Base-by-base conservation (phyloP, 2,888 invertebrate genomes). In the Trichopoda pennipes region DNA sequence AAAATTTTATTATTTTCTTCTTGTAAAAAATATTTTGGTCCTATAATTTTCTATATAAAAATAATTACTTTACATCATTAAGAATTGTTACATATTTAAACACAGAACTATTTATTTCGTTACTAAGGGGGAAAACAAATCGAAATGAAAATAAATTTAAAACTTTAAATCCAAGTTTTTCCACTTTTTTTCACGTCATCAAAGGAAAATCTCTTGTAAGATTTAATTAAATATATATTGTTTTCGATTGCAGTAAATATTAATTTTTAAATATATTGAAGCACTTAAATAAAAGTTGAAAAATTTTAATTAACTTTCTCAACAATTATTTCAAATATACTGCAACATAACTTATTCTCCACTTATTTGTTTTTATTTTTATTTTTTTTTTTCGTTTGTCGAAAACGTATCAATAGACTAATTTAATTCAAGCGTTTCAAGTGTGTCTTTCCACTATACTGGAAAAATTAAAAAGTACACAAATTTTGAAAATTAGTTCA, bases 401-500 rank as follows among this genome's bases (percentile, higher is more conserved):
- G 17, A 61, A 64, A 70, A 44, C 73, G 53, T 60, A 77, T 80
- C 63, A 68, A 69, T 78, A 72, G 72, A 68, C 44, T 72, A 78
- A 75, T 75, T 83, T 51, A 77, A 66, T 51, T 70, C 58, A 63
- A 77, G 44, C 64, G 63, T 69, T 69, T 72, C 56, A 66, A 66
- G 66, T 55, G 60, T 49, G 56, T 58, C 47, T 68, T 64, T 53
- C 14, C 61, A 74, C 68, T 61, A 21, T 17, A 60, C 16, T 19
- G 28, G 63, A 49, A 70, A 74, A 51, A 68, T 81, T 68, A 82
- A 82, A 82, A 78, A 76, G 77, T 83, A 85, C 83, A 84, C 85
- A 85, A 85, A 84, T 85, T 85, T 81, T 80, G 84, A 83, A 85
- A 85, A 85, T 85, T 84, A 85, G 84, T 84, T 80, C 85, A 84